Conservation (phyloP, 2,797 vertebrate species). For the Hyperoplus lanceolatus region DNA sequence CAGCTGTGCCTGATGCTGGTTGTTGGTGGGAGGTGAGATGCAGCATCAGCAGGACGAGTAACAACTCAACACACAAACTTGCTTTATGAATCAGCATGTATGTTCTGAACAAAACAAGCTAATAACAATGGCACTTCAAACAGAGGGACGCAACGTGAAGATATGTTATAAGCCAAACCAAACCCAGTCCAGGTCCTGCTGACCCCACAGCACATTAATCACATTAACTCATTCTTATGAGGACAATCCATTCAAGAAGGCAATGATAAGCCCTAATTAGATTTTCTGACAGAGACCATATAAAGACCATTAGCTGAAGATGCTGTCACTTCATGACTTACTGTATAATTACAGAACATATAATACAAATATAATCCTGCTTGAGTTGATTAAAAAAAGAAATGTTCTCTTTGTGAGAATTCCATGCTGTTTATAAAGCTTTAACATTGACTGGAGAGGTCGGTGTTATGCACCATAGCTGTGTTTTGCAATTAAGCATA, state of each 20-base stretch:
- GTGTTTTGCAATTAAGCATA: slow-evolving; percentile 21
- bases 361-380: slow-evolving; percentile 31
- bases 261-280: slow-evolving; percentile 37
- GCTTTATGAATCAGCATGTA: too few relatives aligned
- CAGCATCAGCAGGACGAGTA: too few relatives aligned
- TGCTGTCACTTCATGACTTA: slow-evolving; percentile 20
- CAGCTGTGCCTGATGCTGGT: too few relatives aligned
- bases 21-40: too few relatives aligned
- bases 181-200: not conserved
- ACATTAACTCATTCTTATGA: slow-evolving; percentile 29
- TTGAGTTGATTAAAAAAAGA: slow-evolving; percentile 12
- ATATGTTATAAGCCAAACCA: not conserved
- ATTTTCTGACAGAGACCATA: slow-evolving; percentile 14
- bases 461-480: not conserved
- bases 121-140: not conserved
- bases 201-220: slow-evolving; percentile 20
- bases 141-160: not conserved
- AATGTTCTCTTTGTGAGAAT: slow-evolving; percentile 15
- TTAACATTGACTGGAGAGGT: slow-evolving; percentile 16
- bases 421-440: not conserved
- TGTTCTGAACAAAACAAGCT: not conserved
- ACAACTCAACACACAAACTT: too few relatives aligned
- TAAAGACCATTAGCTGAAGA: slow-evolving; percentile 17
- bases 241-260: not conserved
- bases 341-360: not conserved